Percentiles rank a stretch among this genome's conserved stretches.
Conservation (phyloP, 2,888 invertebrate genomes). For the Aethes cnicana region DNA sequence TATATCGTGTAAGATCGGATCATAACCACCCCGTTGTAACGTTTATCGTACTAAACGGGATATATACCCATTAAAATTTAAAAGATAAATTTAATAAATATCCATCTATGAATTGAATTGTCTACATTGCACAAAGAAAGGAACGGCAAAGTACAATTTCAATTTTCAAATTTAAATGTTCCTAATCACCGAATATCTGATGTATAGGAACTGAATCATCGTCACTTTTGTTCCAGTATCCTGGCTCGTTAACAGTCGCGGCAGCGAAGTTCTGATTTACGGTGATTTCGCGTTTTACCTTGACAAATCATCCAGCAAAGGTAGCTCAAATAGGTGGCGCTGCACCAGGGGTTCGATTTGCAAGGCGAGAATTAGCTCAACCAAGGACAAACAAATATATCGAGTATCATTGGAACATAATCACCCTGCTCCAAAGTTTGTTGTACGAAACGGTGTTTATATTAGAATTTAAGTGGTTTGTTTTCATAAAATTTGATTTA, state of each 20-base stretch:
- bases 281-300: constrained; percentile 19
- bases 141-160: no score
- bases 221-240: constrained; percentile 32
- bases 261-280: constrained; percentile 3
- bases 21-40: constrained; percentile 1
- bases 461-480: no score
- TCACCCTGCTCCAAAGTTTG: no score
- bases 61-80: constrained; percentile 1
- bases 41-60: constrained; percentile 1
- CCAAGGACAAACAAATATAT: constrained; percentile 30
- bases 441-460: no score
- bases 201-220: background rate
- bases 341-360: constrained; percentile 38
- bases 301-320: constrained; percentile 7
- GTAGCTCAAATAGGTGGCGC: constrained; percentile 31
- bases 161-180: no score
- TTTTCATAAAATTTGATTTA: no score
- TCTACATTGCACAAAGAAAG: no score
- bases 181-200: no score
- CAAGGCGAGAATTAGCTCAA: constrained; percentile 37
- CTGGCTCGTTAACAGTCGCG: constrained; percentile 32
- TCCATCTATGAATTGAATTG: no score
- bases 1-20: background rate
- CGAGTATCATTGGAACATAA: constrained; percentile 25
- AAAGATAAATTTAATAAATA: no score